These are phyloP conservation scores for Zaprionus tsacasi DNA, from an alignment of 1,140 invertebrate species.

Conservation along the genomic window DNA sequence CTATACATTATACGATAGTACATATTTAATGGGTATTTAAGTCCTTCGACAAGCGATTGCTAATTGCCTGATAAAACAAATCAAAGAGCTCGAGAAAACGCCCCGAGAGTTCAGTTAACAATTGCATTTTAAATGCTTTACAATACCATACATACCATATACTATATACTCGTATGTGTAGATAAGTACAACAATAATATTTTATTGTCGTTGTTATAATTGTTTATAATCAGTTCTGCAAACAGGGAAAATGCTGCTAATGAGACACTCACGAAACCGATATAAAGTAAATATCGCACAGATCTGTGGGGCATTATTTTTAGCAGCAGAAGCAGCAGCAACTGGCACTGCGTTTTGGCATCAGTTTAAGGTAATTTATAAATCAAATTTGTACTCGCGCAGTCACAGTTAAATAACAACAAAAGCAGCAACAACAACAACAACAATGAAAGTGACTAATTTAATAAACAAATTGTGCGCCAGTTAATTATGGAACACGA, in stretches of 20 bases:
- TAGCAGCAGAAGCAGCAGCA: constrained; percentile 27
- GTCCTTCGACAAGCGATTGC: constrained; percentile 37
- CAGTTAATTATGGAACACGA: constrained; percentile 56
- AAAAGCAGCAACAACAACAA: neutral
- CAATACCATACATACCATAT: constrained; percentile 4
- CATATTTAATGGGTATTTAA: constrained; percentile 25
- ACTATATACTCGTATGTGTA: neutral
- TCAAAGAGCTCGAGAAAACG: neutral
- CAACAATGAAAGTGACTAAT: constrained; percentile 28
- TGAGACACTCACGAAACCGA: constrained; percentile 55
- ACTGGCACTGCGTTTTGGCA: constrained; percentile 36
- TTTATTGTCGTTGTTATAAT: constrained; percentile 11
- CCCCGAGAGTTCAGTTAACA: constrained; percentile 16
- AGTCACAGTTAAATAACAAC: neutral
- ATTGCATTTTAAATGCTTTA: constrained; percentile 51
- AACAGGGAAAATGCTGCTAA: constrained; percentile 52
- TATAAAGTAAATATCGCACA: constrained; percentile 21
- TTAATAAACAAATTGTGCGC: constrained; percentile 59
- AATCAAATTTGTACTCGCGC: constrained; percentile 60
- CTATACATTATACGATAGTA: neutral
- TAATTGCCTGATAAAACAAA: constrained; percentile 50
- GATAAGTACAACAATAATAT: constrained; percentile 20
- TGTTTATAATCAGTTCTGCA: constrained; percentile 40
- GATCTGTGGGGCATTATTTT: constrained; percentile 53
- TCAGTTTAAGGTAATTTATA: constrained; percentile 71